phyloP scores from a whole-genome alignment of 2,797 vertebrate species.

The Agapornis canus region DNA sequence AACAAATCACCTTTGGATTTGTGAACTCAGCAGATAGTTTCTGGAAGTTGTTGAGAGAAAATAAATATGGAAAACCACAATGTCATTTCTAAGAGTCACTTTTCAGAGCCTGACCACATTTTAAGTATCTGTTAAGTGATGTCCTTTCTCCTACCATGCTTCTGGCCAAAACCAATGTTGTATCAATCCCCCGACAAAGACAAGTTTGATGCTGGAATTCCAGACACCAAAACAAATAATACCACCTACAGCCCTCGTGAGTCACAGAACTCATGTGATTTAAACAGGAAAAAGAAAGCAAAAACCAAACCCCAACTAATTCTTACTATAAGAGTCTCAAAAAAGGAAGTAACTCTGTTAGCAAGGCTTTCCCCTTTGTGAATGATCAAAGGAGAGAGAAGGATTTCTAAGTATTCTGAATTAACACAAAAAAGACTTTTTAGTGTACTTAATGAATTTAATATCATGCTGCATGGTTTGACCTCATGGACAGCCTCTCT shows the following conservation, averaged over 20 bases:
- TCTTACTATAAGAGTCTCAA: not conserved
- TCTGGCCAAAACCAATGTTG: conserved; percentile 50
- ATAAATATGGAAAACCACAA: conserved; percentile 73
- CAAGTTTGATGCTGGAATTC: not conserved
- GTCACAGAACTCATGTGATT: conserved; percentile 38
- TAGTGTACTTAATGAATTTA: not conserved
- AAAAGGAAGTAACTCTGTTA: not conserved
- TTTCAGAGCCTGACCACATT: conserved; percentile 68
- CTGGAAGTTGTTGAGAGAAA: conserved; percentile 69
- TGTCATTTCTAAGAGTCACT: conserved; percentile 65
- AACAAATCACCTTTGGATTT: conserved; percentile 62
- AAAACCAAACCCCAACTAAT: not conserved
- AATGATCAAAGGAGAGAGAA: not conserved
- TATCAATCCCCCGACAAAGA: conserved; percentile 57
- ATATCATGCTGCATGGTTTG: not conserved
- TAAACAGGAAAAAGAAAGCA: no score
- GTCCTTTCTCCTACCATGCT: conserved; percentile 56
- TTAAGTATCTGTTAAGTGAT: conserved; percentile 74
- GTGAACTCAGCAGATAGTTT: conserved; percentile 69
- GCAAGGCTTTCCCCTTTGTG: not conserved
- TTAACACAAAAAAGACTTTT: not conserved
- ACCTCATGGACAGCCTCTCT: not conserved
- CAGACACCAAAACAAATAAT: conserved; percentile 56
- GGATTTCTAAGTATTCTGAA: not conserved
- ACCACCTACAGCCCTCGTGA: conserved; percentile 43